Percentiles rank a stretch among this genome's conserved stretches.
phyloP scores from a whole-genome alignment of 2,797 vertebrate species.

The Scomberomorus guttatus region DNA sequence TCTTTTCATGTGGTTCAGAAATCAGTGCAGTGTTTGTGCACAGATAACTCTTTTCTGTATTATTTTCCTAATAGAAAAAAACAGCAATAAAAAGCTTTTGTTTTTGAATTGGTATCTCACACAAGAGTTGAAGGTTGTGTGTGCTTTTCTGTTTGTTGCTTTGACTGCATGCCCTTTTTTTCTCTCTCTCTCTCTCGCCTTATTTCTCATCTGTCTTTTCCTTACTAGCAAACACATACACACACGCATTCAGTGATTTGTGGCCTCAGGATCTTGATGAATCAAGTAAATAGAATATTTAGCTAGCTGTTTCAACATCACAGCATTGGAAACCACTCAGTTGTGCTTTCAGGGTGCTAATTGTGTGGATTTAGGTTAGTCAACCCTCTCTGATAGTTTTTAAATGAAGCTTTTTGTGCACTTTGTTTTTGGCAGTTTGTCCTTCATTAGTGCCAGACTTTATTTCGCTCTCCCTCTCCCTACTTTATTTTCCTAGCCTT shows the following conservation, averaged over 20 bases:
- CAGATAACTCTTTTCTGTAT: conserved; percentile 17
- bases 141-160: conserved; percentile 43
- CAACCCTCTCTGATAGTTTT: conserved; percentile 80
- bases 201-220: conserved; percentile 40
- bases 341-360: conserved; percentile 78
- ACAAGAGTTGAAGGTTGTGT: conserved; percentile 36
- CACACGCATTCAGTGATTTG: conserved; percentile 41
- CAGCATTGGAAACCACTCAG: conserved; percentile 66
- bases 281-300: conserved; percentile 77
- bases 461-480: conserved; percentile 48
- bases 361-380: conserved; percentile 83
- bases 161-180: conserved; percentile 37
- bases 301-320: conserved; percentile 71
- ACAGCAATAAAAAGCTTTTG: conserved; percentile 22
- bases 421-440: conserved; percentile 78
- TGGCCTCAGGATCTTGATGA: conserved; percentile 71
- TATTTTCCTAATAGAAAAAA: conserved; percentile 26
- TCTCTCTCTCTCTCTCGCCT: conserved; percentile 1
- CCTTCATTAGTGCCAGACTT: conserved; percentile 74
- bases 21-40: conserved; percentile 8
- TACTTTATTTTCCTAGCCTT: conserved; percentile 46
- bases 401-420: conserved; percentile 79
- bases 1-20: conserved; percentile 33
- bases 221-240: conserved; percentile 16
- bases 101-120: conserved; percentile 28